Conservation (phyloP, 2,113 vertebrate species). For the Apodemus speciosus region DNA sequence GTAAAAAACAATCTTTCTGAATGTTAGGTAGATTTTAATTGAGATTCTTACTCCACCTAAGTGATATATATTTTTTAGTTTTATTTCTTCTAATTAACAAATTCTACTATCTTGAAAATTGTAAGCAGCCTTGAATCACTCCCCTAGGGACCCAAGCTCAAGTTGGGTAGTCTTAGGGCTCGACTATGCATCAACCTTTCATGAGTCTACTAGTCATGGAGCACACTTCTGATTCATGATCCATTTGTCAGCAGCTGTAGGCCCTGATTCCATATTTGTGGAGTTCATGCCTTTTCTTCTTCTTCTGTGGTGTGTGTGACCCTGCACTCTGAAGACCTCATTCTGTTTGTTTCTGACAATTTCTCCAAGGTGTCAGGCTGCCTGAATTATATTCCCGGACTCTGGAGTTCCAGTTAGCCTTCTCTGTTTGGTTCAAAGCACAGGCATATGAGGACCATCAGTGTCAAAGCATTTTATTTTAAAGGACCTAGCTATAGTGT, state of each 20-base stretch:
- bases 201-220: neutral
- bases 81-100: neutral
- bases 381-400: constrained; percentile 39
- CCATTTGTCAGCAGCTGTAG: neutral
- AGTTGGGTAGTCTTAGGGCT: neutral
- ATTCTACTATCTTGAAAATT: neutral
- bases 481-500: neutral
- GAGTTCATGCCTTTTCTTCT: constrained; percentile 22
- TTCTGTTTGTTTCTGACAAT: constrained; percentile 58
- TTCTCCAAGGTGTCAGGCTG: constrained; percentile 58
- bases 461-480: neutral
- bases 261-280: neutral
- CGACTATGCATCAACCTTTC: neutral
- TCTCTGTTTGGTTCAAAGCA: constrained; percentile 51
- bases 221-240: neutral
- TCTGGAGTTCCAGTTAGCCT: neutral
- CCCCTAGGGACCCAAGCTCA: neutral
- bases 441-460: neutral
- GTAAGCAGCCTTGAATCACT: neutral
- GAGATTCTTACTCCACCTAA: neutral
- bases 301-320: constrained; percentile 36
- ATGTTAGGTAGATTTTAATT: neutral
- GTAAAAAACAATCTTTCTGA: neutral
- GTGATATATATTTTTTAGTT: neutral
- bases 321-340: constrained; percentile 44